These are phyloP conservation scores for Sarcophaga rosellei DNA, from an alignment of 2,888 invertebrate species.

Conservation along the genomic window DNA sequence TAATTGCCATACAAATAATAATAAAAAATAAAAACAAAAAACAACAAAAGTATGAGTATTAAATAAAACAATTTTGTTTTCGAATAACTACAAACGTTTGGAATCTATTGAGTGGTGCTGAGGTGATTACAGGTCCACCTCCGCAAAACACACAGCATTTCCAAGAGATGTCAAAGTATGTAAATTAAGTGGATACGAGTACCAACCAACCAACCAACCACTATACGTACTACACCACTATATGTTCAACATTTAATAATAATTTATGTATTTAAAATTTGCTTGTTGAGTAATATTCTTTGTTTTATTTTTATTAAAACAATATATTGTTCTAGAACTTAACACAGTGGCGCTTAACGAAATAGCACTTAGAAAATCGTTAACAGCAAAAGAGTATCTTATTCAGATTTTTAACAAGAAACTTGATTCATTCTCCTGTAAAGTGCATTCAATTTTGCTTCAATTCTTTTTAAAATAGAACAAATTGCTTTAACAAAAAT, in stretches of 20 bases:
- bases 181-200: conserved; percentile 19
- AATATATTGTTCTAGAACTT: neutral
- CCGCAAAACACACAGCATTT: conserved; percentile 19
- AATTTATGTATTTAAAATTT: neutral
- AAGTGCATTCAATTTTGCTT: too few relatives aligned
- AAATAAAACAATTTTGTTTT: conserved; percentile 29
- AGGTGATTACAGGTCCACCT: conserved; percentile 27
- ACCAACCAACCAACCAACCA: too few relatives aligned
- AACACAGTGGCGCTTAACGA: neutral
- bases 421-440: too few relatives aligned
- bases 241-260: neutral
- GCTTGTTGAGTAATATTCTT: too few relatives aligned
- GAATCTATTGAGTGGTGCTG: neutral
- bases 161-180: conserved; percentile 21
- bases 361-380: neutral
- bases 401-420: too few relatives aligned
- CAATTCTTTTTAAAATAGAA: too few relatives aligned
- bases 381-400: too few relatives aligned
- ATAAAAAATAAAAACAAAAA: neutral
- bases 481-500: too few relatives aligned
- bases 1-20: conserved; percentile 39
- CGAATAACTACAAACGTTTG: conserved; percentile 2
- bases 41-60: neutral
- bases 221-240: too few relatives aligned
- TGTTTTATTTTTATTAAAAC: neutral